phyloP scores from a whole-genome alignment of 2,113 vertebrate genomes.

The Aphelocoma coerulescens region DNA sequence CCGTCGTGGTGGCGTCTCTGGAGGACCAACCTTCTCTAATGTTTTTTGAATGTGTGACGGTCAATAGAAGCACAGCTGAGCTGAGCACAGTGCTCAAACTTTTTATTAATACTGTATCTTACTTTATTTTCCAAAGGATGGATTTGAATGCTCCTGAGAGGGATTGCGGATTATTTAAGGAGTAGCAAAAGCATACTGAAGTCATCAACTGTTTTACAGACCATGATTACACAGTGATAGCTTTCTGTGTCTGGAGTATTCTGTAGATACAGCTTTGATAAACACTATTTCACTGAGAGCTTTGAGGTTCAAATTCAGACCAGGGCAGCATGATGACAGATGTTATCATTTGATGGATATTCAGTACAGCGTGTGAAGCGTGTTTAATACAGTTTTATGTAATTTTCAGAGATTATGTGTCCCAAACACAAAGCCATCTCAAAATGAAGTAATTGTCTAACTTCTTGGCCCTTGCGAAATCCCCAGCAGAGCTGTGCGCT shows the following conservation, averaged over 20 bases:
- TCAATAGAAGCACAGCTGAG: not conserved
- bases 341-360: slow-evolving; percentile 35
- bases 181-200: slow-evolving; percentile 44
- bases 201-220: slow-evolving; percentile 29
- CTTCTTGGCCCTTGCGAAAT: not conserved
- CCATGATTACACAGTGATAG: not conserved
- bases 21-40: slow-evolving; percentile 27
- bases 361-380: slow-evolving; percentile 3
- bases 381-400: slow-evolving; percentile 15
- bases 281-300: not conserved
- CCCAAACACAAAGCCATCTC: not conserved
- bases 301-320: slow-evolving; percentile 25
- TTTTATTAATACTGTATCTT: not conserved
- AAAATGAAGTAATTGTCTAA: not conserved
- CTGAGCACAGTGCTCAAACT: not conserved
- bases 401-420: not conserved
- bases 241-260: not conserved
- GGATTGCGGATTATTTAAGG: slow-evolving; percentile 2
- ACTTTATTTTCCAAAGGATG: slow-evolving; percentile 22
- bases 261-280: not conserved
- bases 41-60: slow-evolving; percentile 38
- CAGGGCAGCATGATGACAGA: slow-evolving; percentile 3
- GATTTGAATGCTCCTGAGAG: slow-evolving; percentile 15
- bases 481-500: not conserved
- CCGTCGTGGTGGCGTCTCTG: not conserved